Percentiles rank a stretch among this genome's conserved stretches.
phyloP scores from a whole-genome alignment of 1,140 invertebrate genomes.

The Orchestia grillus region DNA sequence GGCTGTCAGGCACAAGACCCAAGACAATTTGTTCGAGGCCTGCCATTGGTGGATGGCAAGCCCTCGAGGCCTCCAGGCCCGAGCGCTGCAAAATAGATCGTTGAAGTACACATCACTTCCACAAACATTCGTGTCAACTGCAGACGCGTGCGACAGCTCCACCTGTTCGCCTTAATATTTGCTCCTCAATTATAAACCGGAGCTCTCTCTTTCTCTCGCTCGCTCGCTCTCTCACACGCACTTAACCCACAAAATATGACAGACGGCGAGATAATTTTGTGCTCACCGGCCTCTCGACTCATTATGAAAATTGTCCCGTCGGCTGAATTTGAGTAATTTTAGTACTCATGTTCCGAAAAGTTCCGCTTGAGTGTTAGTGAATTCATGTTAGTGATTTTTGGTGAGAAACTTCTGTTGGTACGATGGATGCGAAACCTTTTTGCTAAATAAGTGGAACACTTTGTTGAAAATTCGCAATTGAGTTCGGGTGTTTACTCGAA shows the following conservation, averaged over 20 bases:
- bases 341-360: not conserved
- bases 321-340: not conserved
- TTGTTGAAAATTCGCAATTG: not conserved
- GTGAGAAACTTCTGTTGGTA: too few species aligned
- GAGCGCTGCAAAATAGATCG: conserved; percentile 31
- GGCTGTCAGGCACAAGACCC: conserved; percentile 19
- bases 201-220: not conserved
- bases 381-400: not conserved
- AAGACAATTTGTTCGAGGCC: conserved; percentile 43
- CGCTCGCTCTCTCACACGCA: not conserved
- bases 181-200: conserved; percentile 25
- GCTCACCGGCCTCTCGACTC: not conserved
- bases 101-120: conserved; percentile 47
- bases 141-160: conserved; percentile 40
- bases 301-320: not conserved
- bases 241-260: not conserved
- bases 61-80: not conserved
- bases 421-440: too few species aligned
- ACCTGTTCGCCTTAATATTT: conserved; percentile 33
- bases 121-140: conserved; percentile 54
- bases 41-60: conserved; percentile 19
- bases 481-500: not conserved
- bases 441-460: too few species aligned
- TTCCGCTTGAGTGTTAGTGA: not conserved
- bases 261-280: not conserved